Percentiles rank a stretch among this genome's conserved stretches.
Conservation (phyloP, 2,113 vertebrate genomes). For the Oenanthe melanoleuca region DNA sequence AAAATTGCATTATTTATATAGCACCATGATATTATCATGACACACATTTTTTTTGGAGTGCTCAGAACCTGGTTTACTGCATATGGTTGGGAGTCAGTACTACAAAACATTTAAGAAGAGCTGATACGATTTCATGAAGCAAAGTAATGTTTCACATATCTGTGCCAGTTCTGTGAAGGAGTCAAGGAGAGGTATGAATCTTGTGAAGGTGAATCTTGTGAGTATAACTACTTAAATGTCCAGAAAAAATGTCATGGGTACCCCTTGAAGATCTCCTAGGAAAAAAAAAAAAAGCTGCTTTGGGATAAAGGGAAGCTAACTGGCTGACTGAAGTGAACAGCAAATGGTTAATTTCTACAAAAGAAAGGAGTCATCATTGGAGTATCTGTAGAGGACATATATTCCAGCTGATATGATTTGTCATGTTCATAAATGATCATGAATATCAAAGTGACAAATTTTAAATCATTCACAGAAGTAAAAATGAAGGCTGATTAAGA, state of each 20-base stretch:
- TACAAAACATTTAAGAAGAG: background rate
- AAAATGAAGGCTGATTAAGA: background rate
- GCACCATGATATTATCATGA: background rate
- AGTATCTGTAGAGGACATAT: background rate
- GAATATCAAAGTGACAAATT: background rate
- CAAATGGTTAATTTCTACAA: background rate
- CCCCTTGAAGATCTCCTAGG: background rate
- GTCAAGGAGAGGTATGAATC: background rate
- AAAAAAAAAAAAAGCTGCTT: background rate
- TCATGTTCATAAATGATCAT: background rate
- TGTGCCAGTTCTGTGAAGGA: background rate
- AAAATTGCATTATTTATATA: background rate
- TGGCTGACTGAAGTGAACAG: background rate
- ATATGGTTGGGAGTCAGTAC: background rate
- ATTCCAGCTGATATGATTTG: background rate
- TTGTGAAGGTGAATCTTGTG: background rate
- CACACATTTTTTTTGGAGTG: background rate
- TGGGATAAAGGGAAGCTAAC: background rate
- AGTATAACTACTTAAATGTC: background rate
- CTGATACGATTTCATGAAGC: background rate
- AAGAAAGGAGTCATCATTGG: background rate
- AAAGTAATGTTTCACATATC: background rate
- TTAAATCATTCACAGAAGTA: background rate
- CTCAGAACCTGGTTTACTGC: background rate
- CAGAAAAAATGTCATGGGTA: background rate